Base-by-base conservation (phyloP, 2,113 vertebrate species). In the Macroglossus sobrinus region DNA sequence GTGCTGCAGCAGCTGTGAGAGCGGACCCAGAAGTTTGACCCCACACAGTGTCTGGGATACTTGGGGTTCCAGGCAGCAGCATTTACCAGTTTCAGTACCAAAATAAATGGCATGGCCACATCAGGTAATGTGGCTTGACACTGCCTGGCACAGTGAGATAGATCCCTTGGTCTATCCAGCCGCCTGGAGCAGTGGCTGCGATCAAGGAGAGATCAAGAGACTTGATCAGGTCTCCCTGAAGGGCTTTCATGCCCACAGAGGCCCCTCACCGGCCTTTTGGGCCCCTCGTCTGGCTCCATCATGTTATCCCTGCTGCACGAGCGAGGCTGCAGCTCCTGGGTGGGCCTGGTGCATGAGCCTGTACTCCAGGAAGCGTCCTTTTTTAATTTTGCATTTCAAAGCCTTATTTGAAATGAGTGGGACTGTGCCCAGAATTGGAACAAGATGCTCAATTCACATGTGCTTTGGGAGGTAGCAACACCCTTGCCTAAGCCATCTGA, bases 321-420 rank as follows among this genome's bases (percentile, higher is more conserved):
- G 45, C 22, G 2, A 4, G 33, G 45, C 89, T 35, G 9, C 15
- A 12, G 43, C 90, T 84, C 74, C 53, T 68, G 90, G 94, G 80
- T 95, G 97, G 94, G 94, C 97, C 82, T 66, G 26, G 66, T 4
- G 0, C 15, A 0, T 18, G 61, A 13, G 4, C 80, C 43, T 24
- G 1, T 24, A 35, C 22, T 33, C 50, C 69, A 71, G 84, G 69
- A 90, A 85, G 79, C 87, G 91, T 50, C 40, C 47, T 75, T 68
- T 93, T 92, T 63, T 82, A 87, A 66, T 89, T 95, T 38, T 71
- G 74, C 35, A 16, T 84, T 92, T 96, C 93, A 92, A 2, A 93
- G 92, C 30, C 57, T 61, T 74, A 55, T 91, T 91, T 93, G 90
- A 71, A 92, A 64, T 57, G 14, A 92, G 21, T 80, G 43, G 26